A percentile compares a stretch with the other conserved stretches of the same genome.
These are phyloP conservation scores for Pinctada fucata DNA, from an alignment of 2,888 invertebrate species.

Conservation along the genomic window DNA sequence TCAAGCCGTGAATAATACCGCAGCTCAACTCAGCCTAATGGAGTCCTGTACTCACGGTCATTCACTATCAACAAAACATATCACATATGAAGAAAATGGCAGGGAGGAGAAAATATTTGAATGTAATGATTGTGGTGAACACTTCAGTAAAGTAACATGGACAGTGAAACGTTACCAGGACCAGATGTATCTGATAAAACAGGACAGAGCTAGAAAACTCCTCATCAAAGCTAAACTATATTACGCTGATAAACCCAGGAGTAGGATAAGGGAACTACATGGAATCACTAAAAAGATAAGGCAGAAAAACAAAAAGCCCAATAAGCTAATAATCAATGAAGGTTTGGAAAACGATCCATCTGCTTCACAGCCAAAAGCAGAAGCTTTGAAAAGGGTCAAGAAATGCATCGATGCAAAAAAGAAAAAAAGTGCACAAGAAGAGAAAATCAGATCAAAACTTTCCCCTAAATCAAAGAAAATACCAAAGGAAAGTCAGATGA, in stretches of 20 bases:
- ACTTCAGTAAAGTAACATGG: not conserved
- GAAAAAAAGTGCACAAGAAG: not conserved
- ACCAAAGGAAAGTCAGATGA: not conserved
- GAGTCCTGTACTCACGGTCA: no score
- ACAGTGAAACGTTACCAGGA: not conserved
- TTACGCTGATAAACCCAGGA: not conserved
- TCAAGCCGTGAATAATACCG: no score
- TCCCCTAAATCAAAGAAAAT: not conserved
- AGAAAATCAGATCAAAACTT: not conserved
- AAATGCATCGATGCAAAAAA: not conserved
- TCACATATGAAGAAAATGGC: no score
- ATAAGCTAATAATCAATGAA: no score
- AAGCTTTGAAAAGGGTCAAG: not conserved
- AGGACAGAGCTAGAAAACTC: not conserved
- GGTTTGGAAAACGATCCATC: no score
- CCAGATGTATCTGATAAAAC: not conserved
- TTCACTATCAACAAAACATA: no score
- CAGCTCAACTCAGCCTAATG: no score
- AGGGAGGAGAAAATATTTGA: no score
- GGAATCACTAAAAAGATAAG: not conserved
- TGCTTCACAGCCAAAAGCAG: not conserved
- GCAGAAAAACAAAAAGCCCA: not conserved
- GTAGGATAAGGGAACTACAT: not conserved
- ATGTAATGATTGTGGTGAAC: no score
- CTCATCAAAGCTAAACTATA: not conserved